Conservation (phyloP, 2,113 vertebrate genomes). For the Oxygymnocypris stewartii region DNA sequence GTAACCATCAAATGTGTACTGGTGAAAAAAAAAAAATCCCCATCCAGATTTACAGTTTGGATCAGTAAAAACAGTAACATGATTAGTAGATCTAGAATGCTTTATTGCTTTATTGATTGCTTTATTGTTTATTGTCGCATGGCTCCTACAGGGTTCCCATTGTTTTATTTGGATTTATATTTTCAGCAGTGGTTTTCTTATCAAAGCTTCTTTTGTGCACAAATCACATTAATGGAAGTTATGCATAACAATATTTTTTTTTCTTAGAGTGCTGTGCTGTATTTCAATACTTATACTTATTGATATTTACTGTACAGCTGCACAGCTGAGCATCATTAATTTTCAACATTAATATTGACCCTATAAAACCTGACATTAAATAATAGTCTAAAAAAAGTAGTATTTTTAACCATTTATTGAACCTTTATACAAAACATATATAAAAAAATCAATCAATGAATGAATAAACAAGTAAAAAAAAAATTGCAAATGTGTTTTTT, state of each 20-base stretch:
- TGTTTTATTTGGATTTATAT: not conserved
- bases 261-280: not conserved
- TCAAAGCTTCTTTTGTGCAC: not conserved
- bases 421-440: too few species aligned
- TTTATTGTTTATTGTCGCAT: not conserved
- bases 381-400: not conserved
- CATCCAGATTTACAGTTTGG: not conserved
- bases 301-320: not conserved
- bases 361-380: not conserved
- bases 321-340: not conserved
- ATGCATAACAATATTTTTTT: not conserved
- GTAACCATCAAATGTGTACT: not conserved
- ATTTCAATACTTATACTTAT: not conserved
- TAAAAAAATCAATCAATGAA: too few species aligned
- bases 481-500: too few species aligned
- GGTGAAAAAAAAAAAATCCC: not conserved
- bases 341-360: not conserved
- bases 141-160: not conserved
- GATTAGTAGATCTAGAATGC: not conserved
- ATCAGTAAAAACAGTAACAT: not conserved
- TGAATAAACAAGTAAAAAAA: too few species aligned
- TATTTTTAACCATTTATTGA: too few species aligned
- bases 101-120: not conserved
- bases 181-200: not conserved
- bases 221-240: not conserved